phyloP scores from a whole-genome alignment of 2,113 vertebrate genomes.

The Mus spicilegus region DNA sequence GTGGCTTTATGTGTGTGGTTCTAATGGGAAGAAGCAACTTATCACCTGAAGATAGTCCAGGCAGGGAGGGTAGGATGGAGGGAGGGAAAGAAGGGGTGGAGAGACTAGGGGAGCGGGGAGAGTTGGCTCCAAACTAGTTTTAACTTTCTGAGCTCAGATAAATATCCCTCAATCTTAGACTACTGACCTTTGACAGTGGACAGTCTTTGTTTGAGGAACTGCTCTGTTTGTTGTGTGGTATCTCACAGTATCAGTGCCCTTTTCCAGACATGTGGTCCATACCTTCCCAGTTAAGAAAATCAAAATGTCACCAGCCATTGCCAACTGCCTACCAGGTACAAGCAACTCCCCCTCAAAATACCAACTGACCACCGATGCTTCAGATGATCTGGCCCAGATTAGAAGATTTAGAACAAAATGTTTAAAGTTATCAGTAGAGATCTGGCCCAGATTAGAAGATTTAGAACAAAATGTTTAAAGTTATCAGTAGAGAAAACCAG shows the following conservation, averaged over 20 bases:
- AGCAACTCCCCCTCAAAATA: not conserved
- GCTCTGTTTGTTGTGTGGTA: not conserved
- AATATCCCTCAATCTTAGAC: not conserved
- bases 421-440: not conserved
- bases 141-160: not conserved
- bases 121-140: not conserved
- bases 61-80: not conserved
- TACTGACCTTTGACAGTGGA: not conserved
- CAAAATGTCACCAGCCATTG: not conserved
- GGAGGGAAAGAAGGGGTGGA: not conserved
- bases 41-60: slow-evolving; percentile 5
- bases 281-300: not conserved
- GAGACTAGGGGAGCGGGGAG: not conserved
- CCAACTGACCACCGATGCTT: not conserved
- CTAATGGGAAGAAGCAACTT: not conserved
- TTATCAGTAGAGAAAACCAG: not conserved
- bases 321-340: not conserved
- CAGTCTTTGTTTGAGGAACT: not conserved
- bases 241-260: not conserved
- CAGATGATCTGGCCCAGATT: not conserved
- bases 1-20: not conserved
- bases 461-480: not conserved
- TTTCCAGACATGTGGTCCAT: not conserved
- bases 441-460: not conserved
- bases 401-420: not conserved